phyloP scores from a whole-genome alignment of 2,113 vertebrate species.

The Apus apus region DNA sequence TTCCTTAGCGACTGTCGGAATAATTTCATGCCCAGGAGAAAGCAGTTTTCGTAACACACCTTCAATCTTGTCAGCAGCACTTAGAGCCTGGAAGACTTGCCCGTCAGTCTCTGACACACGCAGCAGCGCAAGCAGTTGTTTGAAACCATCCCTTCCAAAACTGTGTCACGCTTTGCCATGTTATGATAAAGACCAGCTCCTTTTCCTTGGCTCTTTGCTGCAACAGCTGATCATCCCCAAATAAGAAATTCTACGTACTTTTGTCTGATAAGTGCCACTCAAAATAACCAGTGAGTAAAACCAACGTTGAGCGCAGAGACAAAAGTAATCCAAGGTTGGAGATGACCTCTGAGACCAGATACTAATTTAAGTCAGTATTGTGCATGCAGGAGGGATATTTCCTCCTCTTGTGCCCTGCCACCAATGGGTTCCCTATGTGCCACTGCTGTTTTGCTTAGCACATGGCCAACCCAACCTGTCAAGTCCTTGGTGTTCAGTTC shows the following conservation, averaged over 20 bases:
- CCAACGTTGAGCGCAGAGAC: not conserved
- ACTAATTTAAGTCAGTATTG: not conserved
- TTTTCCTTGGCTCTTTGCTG: not conserved
- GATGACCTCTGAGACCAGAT: not conserved
- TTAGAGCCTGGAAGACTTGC: not conserved
- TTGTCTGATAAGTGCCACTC: not conserved
- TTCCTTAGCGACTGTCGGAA: not conserved
- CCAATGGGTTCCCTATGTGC: not conserved
- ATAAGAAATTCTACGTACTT: not conserved
- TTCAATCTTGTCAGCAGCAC: conserved; percentile 17
- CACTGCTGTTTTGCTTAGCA: not conserved
- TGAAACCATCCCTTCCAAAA: not conserved
- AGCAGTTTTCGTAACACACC: not conserved
- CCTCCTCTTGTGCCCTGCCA: not conserved
- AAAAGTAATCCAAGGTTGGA: not conserved
- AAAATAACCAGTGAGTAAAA: not conserved
- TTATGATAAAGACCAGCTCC: not conserved
- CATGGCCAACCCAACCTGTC: not conserved
- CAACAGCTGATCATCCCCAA: not conserved
- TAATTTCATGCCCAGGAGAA: conserved; percentile 35
- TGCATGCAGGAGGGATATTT: not conserved
- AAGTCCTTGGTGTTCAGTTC: not conserved
- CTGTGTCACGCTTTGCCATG: not conserved
- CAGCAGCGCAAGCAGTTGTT: not conserved
- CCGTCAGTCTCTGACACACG: not conserved